Percentiles rank a stretch among this genome's conserved stretches.
Conservation (phyloP, 2,797 vertebrate species). For the Anableps anableps region DNA sequence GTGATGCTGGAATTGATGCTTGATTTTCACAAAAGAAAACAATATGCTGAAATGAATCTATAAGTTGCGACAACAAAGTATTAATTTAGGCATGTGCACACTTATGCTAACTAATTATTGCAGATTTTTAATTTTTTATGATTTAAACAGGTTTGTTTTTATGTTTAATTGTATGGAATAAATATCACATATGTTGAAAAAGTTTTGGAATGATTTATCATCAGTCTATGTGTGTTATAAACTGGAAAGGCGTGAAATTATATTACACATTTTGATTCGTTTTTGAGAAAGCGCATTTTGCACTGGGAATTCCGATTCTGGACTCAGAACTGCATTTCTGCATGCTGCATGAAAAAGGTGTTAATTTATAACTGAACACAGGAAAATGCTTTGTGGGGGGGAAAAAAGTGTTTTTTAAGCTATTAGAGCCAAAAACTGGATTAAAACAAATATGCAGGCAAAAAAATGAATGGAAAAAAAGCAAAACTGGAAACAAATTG, state of each 20-base stretch:
- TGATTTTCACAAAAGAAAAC: neutral
- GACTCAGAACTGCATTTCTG: neutral
- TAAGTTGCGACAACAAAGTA: neutral
- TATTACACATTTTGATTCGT: neutral
- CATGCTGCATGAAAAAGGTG: neutral
- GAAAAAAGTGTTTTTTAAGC: neutral
- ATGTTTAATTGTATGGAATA: neutral
- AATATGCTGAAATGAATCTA: neutral
- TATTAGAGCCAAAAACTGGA: neutral
- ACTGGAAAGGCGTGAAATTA: neutral
- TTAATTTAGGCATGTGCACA: neutral
- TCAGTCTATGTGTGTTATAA: neutral
- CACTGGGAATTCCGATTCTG: neutral
- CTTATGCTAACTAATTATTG: neutral
- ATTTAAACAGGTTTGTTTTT: neutral
- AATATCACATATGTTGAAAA: neutral
- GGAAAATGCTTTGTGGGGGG: neutral
- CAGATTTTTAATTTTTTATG: neutral
- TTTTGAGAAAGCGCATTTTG: neutral
- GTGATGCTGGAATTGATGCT: neutral
- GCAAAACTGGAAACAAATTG: neutral
- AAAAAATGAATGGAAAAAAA: neutral
- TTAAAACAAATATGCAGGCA: neutral
- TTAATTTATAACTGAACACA: neutral
- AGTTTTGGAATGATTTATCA: neutral